Conservation (phyloP, 2,888 invertebrate genomes). For the Conchocele bisecta region DNA sequence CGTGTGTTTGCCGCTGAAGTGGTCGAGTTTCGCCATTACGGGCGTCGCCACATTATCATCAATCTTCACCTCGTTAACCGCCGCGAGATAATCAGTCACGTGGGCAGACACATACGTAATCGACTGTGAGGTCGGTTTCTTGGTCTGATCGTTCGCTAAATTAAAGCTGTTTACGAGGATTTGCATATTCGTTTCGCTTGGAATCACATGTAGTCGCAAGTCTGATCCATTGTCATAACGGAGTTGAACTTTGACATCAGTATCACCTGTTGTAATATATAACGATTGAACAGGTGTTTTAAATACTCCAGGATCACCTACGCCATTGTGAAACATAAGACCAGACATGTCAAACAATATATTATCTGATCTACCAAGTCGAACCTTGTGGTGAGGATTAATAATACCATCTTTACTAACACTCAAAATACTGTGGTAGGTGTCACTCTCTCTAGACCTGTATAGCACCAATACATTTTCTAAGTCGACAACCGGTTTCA, state of each 20-base stretch:
- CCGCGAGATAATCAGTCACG: constrained; percentile 34
- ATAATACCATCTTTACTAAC: too few relatives aligned
- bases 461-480: constrained; percentile 35
- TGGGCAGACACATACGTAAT: constrained; percentile 41
- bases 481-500: not conserved
- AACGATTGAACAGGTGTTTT: constrained; percentile 20
- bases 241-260: constrained; percentile 15
- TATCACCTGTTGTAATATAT: constrained; percentile 17
- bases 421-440: constrained; percentile 37
- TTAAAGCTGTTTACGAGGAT: constrained; percentile 24
- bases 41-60: constrained; percentile 1
- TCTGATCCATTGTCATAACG: constrained; percentile 37
- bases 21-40: constrained; percentile 13
- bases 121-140: constrained; percentile 13
- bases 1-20: constrained; percentile 22
- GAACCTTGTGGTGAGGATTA: too few relatives aligned
- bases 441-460: not conserved
- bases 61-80: constrained; percentile 38
- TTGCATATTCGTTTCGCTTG: constrained; percentile 26
- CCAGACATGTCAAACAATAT: too few relatives aligned
- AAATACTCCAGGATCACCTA: too few relatives aligned
- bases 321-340: too few relatives aligned
- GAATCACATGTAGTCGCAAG: constrained; percentile 13
- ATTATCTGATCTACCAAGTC: too few relatives aligned
- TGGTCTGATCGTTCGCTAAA: not conserved